Conservation (phyloP, 2,113 vertebrate species). For the human region DNA sequence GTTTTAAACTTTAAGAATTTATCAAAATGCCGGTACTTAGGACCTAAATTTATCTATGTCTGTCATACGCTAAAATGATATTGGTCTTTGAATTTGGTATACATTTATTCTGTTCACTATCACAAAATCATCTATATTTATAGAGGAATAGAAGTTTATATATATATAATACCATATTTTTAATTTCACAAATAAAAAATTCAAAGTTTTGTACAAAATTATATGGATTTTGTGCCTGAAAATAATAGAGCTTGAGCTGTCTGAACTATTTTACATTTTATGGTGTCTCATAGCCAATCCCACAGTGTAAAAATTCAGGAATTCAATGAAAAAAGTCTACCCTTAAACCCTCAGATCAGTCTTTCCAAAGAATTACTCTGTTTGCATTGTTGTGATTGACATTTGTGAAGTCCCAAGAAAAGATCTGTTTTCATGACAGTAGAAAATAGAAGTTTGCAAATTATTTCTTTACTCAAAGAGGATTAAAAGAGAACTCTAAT, state of each 20-base stretch:
- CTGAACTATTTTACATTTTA: constrained; percentile 66
- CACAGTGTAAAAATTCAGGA: constrained; percentile 75
- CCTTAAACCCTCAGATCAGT: constrained; percentile 65
- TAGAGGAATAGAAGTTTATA: constrained; percentile 96
- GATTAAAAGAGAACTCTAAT: constrained; percentile 56
- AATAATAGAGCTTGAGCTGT: constrained; percentile 44
- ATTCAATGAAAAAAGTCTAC: constrained; percentile 71
- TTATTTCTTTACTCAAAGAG: constrained; percentile 52
- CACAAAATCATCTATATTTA: constrained; percentile 96
- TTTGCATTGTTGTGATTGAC: constrained; percentile 58
- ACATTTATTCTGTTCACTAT: constrained; percentile 93
- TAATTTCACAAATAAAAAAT: constrained; percentile 95
- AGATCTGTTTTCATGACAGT: constrained; percentile 68
- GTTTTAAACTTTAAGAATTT: constrained; percentile 83
- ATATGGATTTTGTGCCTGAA: constrained; percentile 80
- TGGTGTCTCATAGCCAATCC: constrained; percentile 59
- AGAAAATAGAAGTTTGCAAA: constrained; percentile 71
- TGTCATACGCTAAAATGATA: constrained; percentile 85
- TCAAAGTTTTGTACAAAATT: constrained; percentile 90
- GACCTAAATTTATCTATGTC: constrained; percentile 84
- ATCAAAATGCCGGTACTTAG: constrained; percentile 81
- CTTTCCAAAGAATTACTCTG: constrained; percentile 72
- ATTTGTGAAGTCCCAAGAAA: constrained; percentile 72
- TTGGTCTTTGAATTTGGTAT: constrained; percentile 89
- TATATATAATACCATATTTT: constrained; percentile 92